Evolutionary conservation across 2,888 invertebrate species (phyloP), one percentile per base, ranked within the genome.

Genomic region (Spisula solida): DNA sequence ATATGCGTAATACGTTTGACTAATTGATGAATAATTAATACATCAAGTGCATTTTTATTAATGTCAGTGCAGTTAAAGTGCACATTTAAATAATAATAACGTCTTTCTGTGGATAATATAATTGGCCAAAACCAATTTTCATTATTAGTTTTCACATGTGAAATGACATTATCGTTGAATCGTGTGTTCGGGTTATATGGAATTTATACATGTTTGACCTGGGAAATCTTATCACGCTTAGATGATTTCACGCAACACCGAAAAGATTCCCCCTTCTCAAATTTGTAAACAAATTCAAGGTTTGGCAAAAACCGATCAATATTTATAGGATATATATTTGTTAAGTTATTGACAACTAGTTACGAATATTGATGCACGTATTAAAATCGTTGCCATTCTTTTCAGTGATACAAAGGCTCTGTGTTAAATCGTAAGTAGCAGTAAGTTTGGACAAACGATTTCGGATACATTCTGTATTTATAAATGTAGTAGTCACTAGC

Each of bases 171-270:
- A n/a, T n/a, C n/a, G n/a, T n/a, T n/a, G n/a, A n/a, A n/a, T n/a
- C n/a, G n/a, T n/a, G n/a, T n/a, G n/a, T 41, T 41, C 4, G 41
- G 41, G 41, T 41, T 41, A 41, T 41, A 41, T 2, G 8, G 8
- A 41, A 41, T 56, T 56, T 41, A n/a, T 56, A 56, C 56, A 56
- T n/a, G 56, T 56, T n/a, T 56, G 56, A 56, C 56, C 56, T 56
- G 14, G 0, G n/a, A 18, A 20, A 6, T 56, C 18, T 56, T n/a
- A n/a, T 56, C 56, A 56, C 56, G 56, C 20, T 56, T 56, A 18
- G 56, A 16, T 56, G 20, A 56, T 56, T n/a, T 56, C n/a, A 56
- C n/a, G 56, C 18, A 18, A n/a, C 56, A 51, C 51, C 60, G 60
- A 66, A 66, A 66, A 66, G 5, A 66, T n/a, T 25, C 25, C 60